Conservation (phyloP, 2,888 invertebrate genomes). For the Ernsta delagoae region DNA sequence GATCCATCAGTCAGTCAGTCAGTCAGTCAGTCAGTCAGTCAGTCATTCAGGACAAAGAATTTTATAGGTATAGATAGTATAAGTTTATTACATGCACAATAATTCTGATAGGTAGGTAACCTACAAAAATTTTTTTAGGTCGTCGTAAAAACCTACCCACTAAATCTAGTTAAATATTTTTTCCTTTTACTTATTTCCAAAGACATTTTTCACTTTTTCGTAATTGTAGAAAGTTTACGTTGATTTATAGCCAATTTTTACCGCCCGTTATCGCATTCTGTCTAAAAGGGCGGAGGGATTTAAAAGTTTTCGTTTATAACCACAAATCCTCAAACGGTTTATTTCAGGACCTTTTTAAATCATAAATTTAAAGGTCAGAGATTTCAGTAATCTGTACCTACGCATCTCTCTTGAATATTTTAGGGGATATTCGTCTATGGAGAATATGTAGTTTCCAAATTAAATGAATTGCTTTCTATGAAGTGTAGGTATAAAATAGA, state of each 20-base stretch:
- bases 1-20: too few relatives aligned
- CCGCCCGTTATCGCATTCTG: not conserved
- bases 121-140: too few relatives aligned
- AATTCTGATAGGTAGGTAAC: too few relatives aligned
- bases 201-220: slow-evolving; percentile 4
- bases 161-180: too few relatives aligned
- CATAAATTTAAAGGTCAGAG: slow-evolving; percentile 24
- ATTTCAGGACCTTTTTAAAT: slow-evolving; percentile 24
- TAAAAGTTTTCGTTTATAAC: slow-evolving; percentile 6
- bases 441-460: too few relatives aligned
- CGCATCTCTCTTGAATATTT: slow-evolving; percentile 29
- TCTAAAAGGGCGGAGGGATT: slow-evolving; percentile 18
- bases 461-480: too few relatives aligned
- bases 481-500: too few relatives aligned
- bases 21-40: too few relatives aligned
- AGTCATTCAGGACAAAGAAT: too few relatives aligned
- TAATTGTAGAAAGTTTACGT: slow-evolving; percentile 6
- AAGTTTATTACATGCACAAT: too few relatives aligned
- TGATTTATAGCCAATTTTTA: slow-evolving; percentile 14
- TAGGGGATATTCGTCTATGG: not conserved
- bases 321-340: slow-evolving; percentile 18
- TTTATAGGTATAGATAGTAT: too few relatives aligned
- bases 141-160: too few relatives aligned
- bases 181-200: not conserved
- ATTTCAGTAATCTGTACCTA: slow-evolving; percentile 26